phyloP scores from a whole-genome alignment of 2,113 vertebrate species.

The Protomyctophum bolini region DNA sequence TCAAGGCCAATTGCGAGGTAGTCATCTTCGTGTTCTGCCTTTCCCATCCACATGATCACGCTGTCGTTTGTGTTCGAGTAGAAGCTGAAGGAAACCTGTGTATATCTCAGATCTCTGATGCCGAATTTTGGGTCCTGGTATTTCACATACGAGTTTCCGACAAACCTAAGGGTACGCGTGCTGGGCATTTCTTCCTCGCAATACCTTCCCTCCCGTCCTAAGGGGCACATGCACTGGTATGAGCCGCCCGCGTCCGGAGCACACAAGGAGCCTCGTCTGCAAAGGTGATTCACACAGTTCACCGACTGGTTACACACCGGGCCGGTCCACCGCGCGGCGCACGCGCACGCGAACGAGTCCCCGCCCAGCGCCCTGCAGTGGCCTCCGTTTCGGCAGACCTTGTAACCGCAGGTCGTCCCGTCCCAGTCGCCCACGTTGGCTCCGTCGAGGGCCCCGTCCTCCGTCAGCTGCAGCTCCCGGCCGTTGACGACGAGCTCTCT shows the following conservation, averaged over 20 bases:
- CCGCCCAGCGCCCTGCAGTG: slow-evolving; percentile 63
- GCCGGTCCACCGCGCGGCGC: slow-evolving; percentile 77
- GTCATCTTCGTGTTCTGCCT: slow-evolving; percentile 82
- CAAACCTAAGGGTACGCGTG: slow-evolving; percentile 76
- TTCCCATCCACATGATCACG: slow-evolving; percentile 86
- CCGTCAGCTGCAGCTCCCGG: slow-evolving; percentile 81
- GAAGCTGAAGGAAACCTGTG: slow-evolving; percentile 83
- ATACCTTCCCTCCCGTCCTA: slow-evolving; percentile 81
- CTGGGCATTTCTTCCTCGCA: slow-evolving; percentile 75
- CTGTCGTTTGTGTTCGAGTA: slow-evolving; percentile 69
- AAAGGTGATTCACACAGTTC: slow-evolving; percentile 72
- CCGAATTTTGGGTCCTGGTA: slow-evolving; percentile 78
- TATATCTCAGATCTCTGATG: slow-evolving; percentile 76
- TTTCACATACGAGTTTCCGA: slow-evolving; percentile 84
- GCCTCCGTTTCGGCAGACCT: slow-evolving; percentile 82
- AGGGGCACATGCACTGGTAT: slow-evolving; percentile 80
- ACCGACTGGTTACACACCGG: slow-evolving; percentile 76
- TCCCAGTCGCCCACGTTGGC: slow-evolving; percentile 88
- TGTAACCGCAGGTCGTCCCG: slow-evolving; percentile 83
- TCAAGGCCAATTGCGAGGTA: slow-evolving; percentile 85
- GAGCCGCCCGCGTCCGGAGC: slow-evolving; percentile 57
- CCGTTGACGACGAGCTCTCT: slow-evolving; percentile 81
- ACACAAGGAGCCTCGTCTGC: slow-evolving; percentile 78
- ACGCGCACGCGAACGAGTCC: slow-evolving; percentile 77
- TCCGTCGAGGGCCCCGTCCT: slow-evolving; percentile 74